Evolutionary conservation across 2,888 invertebrate species (phyloP).

Genomic region (Stenodema calcarata): DNA sequence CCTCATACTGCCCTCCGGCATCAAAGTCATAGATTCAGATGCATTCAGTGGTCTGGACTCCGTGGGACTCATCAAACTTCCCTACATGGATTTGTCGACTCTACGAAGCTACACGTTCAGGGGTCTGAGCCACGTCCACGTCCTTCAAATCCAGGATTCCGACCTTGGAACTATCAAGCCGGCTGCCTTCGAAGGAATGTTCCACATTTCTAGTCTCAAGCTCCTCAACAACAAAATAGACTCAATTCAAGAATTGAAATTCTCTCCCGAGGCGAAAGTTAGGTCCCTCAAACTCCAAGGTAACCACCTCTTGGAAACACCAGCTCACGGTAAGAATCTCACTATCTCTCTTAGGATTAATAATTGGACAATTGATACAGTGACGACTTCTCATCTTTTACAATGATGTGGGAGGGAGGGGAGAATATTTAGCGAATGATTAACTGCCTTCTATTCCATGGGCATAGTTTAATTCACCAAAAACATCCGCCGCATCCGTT

Average conservation of each 20-base stretch:
- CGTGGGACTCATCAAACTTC: slow-evolving; percentile 80
- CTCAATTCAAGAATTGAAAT: slow-evolving; percentile 76
- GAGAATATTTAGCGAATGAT: no score
- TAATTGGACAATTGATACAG: no score
- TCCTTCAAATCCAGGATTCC: slow-evolving; percentile 80
- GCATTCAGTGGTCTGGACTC: slow-evolving; percentile 83
- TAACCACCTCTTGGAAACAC: slow-evolving; percentile 82
- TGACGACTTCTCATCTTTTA: no score
- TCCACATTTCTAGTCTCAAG: slow-evolving; percentile 75
- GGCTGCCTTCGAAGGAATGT: slow-evolving; percentile 78
- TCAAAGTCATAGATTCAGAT: slow-evolving; percentile 76
- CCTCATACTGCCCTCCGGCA: slow-evolving; percentile 82
- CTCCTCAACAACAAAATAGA: slow-evolving; percentile 87
- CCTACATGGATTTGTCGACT: slow-evolving; percentile 81
- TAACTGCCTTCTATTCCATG: no score
- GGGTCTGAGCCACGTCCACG: slow-evolving; percentile 76
- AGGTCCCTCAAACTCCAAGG: slow-evolving; percentile 77
- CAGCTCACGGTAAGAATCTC: slow-evolving; percentile 61
- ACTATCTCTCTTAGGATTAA: no score
- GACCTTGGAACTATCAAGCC: slow-evolving; percentile 75
- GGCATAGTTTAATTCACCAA: no score
- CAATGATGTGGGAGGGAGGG: no score
- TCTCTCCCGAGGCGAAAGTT: slow-evolving; percentile 75
- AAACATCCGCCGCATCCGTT: no score
- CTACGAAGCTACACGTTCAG: slow-evolving; percentile 76